Conservation (phyloP, 2,113 vertebrate species). For the Malurus elegans region DNA sequence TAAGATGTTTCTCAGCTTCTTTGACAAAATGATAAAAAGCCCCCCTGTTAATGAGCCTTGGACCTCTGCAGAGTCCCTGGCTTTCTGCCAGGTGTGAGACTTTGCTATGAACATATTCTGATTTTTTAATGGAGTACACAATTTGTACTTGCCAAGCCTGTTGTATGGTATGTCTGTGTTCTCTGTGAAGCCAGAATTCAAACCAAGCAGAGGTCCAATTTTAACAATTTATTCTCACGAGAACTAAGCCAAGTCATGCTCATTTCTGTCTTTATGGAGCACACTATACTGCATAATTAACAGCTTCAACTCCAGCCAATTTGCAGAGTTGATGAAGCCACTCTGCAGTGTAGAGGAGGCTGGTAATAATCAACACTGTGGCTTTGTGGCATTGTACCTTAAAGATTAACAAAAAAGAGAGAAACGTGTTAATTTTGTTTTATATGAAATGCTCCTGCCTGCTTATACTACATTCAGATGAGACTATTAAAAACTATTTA, state of each 20-base stretch:
- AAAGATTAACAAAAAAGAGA: neutral
- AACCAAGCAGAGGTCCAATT: slow-evolving; percentile 14
- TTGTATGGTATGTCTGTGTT: neutral
- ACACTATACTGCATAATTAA: slow-evolving; percentile 3
- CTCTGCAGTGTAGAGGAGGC: neutral
- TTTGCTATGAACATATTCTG: neutral
- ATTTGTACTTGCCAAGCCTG: neutral
- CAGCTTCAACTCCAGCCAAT: slow-evolving; percentile 21
- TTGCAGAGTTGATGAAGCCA: neutral
- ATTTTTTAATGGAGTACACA: neutral
- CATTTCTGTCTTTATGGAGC: slow-evolving; percentile 6
- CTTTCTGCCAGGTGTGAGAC: neutral
- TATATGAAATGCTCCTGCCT: neutral
- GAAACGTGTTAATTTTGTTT: neutral
- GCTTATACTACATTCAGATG: neutral
- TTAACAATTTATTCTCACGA: slow-evolving; percentile 24
- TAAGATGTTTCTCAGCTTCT: neutral
- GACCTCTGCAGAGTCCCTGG: neutral
- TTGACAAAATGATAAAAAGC: neutral
- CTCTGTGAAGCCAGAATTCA: neutral
- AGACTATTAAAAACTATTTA: neutral
- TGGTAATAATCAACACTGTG: neutral
- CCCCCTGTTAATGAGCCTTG: neutral
- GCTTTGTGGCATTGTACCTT: neutral
- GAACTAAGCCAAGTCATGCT: slow-evolving; percentile 19